phyloP scores from a whole-genome alignment of 2,113 vertebrate genomes.

The Cavia aperea region DNA sequence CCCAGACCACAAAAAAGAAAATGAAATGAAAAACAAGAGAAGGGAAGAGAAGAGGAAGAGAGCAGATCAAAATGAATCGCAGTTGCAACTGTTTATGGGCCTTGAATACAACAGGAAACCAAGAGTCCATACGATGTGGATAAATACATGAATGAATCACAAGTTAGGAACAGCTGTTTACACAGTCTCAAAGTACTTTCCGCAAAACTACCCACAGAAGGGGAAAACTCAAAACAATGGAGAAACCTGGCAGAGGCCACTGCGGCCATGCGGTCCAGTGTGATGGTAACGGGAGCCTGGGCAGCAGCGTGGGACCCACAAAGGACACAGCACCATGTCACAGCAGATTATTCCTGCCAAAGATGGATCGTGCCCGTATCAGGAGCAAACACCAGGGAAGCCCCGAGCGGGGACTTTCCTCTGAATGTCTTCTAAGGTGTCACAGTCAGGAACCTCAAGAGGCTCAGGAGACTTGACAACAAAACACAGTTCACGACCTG shows the following conservation, averaged over 20 bases:
- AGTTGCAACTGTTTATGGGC: not conserved
- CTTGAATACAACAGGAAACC: not conserved
- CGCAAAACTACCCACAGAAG: not conserved
- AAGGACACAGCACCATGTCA: not conserved
- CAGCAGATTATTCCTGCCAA: not conserved
- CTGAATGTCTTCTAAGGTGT: not conserved
- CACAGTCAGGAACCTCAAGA: not conserved
- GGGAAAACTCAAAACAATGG: rapidly evolving
- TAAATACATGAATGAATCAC: not conserved
- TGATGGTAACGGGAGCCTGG: not conserved
- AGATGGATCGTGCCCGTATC: not conserved
- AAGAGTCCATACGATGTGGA: not conserved
- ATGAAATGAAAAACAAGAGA: not conserved
- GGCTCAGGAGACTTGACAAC: not conserved
- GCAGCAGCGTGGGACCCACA: too few species aligned
- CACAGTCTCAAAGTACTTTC: not conserved
- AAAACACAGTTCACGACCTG: not conserved
- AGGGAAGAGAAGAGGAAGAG: too few species aligned
- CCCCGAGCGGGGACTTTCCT: not conserved
- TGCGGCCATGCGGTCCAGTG: not conserved
- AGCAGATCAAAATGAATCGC: not conserved
- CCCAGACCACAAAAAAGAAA: not conserved
- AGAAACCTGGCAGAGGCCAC: not conserved
- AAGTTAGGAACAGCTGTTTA: not conserved
- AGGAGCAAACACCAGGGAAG: not conserved